Percentiles rank a stretch among this genome's conserved stretches.
Conservation (phyloP, 2,797 vertebrate species). For the Microctenopoma stevenorrisi region DNA sequence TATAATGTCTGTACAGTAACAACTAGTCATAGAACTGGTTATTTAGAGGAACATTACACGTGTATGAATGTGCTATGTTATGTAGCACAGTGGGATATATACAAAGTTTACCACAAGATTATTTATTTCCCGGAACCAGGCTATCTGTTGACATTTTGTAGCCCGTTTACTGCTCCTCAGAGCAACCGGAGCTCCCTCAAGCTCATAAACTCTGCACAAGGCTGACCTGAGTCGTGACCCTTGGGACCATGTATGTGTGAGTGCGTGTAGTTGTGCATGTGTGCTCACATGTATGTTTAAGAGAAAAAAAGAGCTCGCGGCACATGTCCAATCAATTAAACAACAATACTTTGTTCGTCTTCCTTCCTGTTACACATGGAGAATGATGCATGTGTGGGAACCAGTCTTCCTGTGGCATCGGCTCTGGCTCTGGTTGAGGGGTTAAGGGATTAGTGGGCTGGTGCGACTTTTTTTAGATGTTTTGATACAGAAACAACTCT, state of each 20-base stretch:
- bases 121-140: slow-evolving; percentile 40
- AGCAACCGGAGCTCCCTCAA: slow-evolving; percentile 47
- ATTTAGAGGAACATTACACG: background rate
- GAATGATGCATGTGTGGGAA: slow-evolving; percentile 25
- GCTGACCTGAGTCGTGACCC: slow-evolving; percentile 47
- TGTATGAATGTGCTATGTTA: background rate
- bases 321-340: slow-evolving; percentile 30
- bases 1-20: background rate
- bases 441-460: slow-evolving; percentile 21
- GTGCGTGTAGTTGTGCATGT: background rate
- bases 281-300: slow-evolving; percentile 7
- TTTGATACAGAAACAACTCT: slow-evolving; percentile 7
- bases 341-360: slow-evolving; percentile 22
- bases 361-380: slow-evolving; percentile 34
- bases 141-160: slow-evolving; percentile 63
- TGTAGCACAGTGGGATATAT: slow-evolving; percentile 1
- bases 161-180: slow-evolving; percentile 58
- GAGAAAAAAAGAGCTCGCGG: background rate
- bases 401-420: slow-evolving; percentile 21
- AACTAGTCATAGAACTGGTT: slow-evolving; percentile 6
- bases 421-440: slow-evolving; percentile 24
- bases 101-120: slow-evolving; percentile 49
- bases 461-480: slow-evolving; percentile 30
- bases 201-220: slow-evolving; percentile 68
- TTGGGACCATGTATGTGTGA: slow-evolving; percentile 15